Evolutionary conservation across 2,797 vertebrate genomes (phyloP).

Genomic region (Macropus fuliginosus): DNA sequence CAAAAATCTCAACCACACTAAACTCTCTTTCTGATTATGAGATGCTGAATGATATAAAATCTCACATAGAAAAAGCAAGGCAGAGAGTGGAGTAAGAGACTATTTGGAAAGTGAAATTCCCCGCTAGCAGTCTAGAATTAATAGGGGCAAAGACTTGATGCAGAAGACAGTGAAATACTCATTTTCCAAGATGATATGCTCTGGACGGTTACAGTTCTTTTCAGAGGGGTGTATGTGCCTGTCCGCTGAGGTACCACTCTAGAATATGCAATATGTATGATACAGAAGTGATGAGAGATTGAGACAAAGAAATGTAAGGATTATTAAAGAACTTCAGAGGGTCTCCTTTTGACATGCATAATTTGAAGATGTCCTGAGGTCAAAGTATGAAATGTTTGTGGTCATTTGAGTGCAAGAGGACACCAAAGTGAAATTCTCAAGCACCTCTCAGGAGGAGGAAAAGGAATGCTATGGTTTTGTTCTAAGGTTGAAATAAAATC

Average conservation of each 20-base stretch:
- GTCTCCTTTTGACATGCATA: background rate
- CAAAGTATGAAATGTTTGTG: too few relatives aligned
- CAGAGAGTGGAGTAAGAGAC: background rate
- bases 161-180: background rate
- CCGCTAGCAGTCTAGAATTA: background rate
- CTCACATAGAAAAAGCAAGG: background rate
- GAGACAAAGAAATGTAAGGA: background rate
- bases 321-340: background rate
- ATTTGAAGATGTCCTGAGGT: too few relatives aligned
- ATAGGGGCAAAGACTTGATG: background rate
- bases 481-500: too few relatives aligned
- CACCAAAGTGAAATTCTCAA: too few relatives aligned
- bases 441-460: too few relatives aligned
- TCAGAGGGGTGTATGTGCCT: background rate
- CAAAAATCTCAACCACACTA: background rate
- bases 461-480: too few relatives aligned
- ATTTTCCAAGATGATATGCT: background rate
- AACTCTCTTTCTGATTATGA: background rate
- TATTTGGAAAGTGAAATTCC: background rate
- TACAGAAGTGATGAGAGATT: background rate
- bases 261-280: background rate
- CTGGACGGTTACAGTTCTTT: background rate
- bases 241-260: background rate
- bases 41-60: background rate
- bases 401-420: too few relatives aligned